Percentiles rank a stretch among this genome's conserved stretches.
Evolutionary conservation across 2,888 invertebrate genomes (phyloP).

Genomic region (Drosophila siamana): DNA sequence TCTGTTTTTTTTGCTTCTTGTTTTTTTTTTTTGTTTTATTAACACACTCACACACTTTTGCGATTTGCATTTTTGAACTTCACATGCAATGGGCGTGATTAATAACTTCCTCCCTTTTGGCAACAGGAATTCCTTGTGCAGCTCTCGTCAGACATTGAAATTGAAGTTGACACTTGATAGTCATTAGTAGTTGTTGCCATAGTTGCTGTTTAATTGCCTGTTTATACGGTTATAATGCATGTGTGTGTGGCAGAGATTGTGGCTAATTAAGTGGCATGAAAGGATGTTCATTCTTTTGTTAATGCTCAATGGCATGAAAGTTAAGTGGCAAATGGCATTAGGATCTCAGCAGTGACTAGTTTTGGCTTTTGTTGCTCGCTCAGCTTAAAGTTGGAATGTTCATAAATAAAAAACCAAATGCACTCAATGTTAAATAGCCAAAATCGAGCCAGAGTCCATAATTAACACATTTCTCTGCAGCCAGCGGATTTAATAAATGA

Average conservation of each 20-base stretch:
- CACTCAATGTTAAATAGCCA: neutral
- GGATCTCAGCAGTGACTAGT: too few species aligned
- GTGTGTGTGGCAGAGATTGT: too few species aligned
- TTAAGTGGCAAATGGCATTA: neutral
- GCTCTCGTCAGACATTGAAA: slow-evolving; percentile 59
- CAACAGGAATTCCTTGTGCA: slow-evolving; percentile 44
- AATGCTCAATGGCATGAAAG: neutral
- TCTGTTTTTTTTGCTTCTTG: slow-evolving; percentile 31
- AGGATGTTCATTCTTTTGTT: neutral
- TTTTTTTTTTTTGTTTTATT: slow-evolving; percentile 30
- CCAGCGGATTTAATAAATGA: neutral
- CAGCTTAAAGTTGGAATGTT: neutral
- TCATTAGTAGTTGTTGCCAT: slow-evolving; percentile 11
- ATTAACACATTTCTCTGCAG: slow-evolving; percentile 30
- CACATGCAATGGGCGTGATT: slow-evolving; percentile 73
- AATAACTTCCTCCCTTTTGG: slow-evolving; percentile 64
- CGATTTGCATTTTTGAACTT: slow-evolving; percentile 68
- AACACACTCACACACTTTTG: slow-evolving; percentile 7
- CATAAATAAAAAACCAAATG: too few species aligned
- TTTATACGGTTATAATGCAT: slow-evolving; percentile 25
- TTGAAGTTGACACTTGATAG: slow-evolving; percentile 64
- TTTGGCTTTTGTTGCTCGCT: neutral
- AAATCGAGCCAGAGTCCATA: neutral
- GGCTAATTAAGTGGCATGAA: neutral
- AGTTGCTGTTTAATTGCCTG: slow-evolving; percentile 34